Evolutionary conservation across 2,113 vertebrate genomes (phyloP).

Genomic region (Vombatus ursinus): DNA sequence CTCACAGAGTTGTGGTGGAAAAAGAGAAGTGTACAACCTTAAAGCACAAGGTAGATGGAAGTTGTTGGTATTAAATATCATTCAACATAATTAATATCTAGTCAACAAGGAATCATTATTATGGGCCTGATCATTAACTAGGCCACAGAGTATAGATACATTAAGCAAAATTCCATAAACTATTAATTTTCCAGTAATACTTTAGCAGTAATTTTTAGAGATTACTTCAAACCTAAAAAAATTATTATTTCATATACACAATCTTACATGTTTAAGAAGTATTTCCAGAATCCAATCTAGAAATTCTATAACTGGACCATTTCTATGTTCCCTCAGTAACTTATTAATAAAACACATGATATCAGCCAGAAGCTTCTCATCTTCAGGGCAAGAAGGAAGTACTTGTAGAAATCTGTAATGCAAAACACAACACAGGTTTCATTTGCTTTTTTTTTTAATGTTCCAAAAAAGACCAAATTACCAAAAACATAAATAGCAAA

Average conservation of each 20-base stretch:
- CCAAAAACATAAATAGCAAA: not conserved
- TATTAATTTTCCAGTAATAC: not conserved
- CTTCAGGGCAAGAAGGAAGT: constrained; percentile 91
- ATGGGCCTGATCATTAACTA: not conserved
- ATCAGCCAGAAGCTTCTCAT: constrained; percentile 94
- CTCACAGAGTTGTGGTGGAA: not conserved
- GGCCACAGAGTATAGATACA: not conserved
- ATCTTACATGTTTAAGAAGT: constrained; percentile 90
- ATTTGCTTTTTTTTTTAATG: not conserved
- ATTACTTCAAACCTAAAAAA: constrained; percentile 48
- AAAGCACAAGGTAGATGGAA: not conserved
- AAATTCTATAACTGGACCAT: constrained; percentile 81
- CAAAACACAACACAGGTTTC: constrained; percentile 32
- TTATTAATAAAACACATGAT: constrained; percentile 92
- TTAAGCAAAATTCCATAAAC: not conserved
- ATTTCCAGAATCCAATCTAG: constrained; percentile 93
- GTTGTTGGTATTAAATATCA: not conserved
- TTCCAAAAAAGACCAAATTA: not conserved
- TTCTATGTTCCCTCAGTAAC: constrained; percentile 85
- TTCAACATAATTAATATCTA: not conserved
- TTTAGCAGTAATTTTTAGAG: constrained; percentile 46
- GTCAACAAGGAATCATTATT: not conserved
- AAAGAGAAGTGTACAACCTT: not conserved
- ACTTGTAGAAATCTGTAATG: constrained; percentile 93
- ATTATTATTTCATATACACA: constrained; percentile 39